These are phyloP conservation scores for Octodon degus DNA, from an alignment of 2,113 vertebrate species.

Conservation along the genomic window DNA sequence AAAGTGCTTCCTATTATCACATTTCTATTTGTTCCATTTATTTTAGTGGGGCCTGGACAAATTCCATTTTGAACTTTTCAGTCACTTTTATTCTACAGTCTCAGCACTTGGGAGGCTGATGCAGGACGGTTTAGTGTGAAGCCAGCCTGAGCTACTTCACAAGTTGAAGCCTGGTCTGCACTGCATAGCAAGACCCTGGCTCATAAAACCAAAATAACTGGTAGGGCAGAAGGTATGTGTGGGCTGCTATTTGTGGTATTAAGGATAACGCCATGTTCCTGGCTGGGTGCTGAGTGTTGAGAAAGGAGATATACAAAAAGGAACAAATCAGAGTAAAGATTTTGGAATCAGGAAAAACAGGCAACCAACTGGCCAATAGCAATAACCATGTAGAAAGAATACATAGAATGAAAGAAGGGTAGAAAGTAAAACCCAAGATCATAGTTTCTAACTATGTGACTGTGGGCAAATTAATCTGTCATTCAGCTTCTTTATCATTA, in stretches of 20 bases:
- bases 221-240: background rate
- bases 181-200: background rate
- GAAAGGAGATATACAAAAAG: background rate
- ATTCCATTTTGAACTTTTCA: slow-evolving; percentile 57
- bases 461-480: slow-evolving; percentile 27
- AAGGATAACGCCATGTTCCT: slow-evolving; percentile 5
- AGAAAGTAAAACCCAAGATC: slow-evolving; percentile 23
- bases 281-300: background rate
- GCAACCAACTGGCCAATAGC: background rate
- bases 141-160: background rate
- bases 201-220: background rate
- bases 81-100: slow-evolving; percentile 40
- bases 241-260: background rate
- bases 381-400: slow-evolving; percentile 25
- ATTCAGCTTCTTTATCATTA: slow-evolving; percentile 28
- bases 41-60: slow-evolving; percentile 54
- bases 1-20: slow-evolving; percentile 48
- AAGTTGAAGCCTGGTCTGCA: background rate
- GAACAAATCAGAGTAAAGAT: background rate
- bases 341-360: slow-evolving; percentile 26
- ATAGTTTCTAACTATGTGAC: background rate
- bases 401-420: background rate
- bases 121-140: background rate
- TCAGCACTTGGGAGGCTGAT: background rate
- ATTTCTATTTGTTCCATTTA: slow-evolving; percentile 58